Evolutionary conservation across 2,888 invertebrate genomes (phyloP), one percentile per base, ranked within the genome.

Genomic region (Lutraria lutraria): DNA sequence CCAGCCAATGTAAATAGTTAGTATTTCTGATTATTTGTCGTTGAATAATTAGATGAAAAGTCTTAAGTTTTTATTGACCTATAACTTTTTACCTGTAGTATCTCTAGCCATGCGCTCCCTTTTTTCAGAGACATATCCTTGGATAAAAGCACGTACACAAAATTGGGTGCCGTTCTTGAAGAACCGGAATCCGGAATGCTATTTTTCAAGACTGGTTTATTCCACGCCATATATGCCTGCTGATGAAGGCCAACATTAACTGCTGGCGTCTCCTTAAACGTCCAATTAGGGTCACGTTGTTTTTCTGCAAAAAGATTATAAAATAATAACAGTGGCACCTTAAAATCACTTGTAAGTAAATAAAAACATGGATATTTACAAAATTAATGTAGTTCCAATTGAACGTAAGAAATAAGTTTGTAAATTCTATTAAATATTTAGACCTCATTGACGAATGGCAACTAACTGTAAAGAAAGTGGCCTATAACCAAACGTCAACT

Each of bases 141-240:
- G n/a, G 89, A 56, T 43, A 89, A 81, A 19, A 91, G 83, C 21
- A 91, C 91, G 54, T 89, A 91, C 13, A 91, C 89, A 25, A 89
- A 85, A 21, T 83, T 86, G 12, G 21, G 43, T 16, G 25, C 15
- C 8, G 80, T 15, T n/a, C 60, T 53, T 6, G 52, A 13, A 72
- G 13, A 15, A 21, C 31, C n/a, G n/a, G 52, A 43, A 16, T 34
- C 31, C 3, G 68, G 25, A 60, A 16, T 72, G 31, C 34, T 76
- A n/a, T 83, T 83, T 16, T 54, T 81, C n/a, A 53, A 25, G 34
- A 88, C 81, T 0, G 93, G 93, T 34, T 72, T 52, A 8, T 85
- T 87, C 93, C 93, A 93, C 0, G 89, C 88, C 82, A 93, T 86
- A 53, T 83, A 87, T n/a, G 90, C 90, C 68, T 86, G 52, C 34